A percentile compares a stretch with the other conserved stretches of the same genome.
phyloP scores from a whole-genome alignment of 1,140 invertebrate species.

The Aricia agestis region DNA sequence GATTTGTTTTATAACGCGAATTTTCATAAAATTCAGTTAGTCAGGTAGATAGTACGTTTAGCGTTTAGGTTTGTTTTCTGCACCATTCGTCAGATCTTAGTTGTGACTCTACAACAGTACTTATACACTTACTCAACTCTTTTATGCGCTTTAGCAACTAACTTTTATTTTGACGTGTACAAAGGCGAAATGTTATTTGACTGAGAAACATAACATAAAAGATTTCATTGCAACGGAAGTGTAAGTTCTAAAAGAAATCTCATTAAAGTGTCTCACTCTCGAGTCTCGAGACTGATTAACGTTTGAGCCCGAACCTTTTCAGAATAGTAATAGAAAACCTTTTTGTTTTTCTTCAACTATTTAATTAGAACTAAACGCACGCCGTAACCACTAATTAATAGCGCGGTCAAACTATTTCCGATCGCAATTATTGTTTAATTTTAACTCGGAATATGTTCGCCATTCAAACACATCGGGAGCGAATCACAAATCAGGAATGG shows the following conservation, averaged over 20 bases:
- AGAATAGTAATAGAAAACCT: constrained; percentile 38
- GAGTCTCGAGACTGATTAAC: constrained; percentile 31
- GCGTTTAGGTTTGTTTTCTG: not conserved
- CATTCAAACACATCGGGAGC: not conserved
- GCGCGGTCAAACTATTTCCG: not conserved
- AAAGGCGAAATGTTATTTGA: constrained; percentile 13
- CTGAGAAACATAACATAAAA: constrained; percentile 20
- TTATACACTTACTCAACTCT: too few relatives aligned
- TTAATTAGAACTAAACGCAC: constrained; percentile 13
- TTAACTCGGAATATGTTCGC: not conserved
- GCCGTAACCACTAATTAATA: not conserved
- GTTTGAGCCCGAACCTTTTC: constrained; percentile 25
- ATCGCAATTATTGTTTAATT: not conserved
- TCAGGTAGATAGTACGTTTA: not conserved
- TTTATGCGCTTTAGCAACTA: not conserved
- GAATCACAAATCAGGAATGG: not conserved
- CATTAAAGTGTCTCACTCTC: constrained; percentile 34
- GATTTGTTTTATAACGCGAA: constrained; percentile 11
- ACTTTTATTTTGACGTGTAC: not conserved
- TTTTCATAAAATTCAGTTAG: not conserved
- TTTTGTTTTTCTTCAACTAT: constrained; percentile 19
- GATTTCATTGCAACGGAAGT: constrained; percentile 29
- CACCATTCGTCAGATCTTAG: too few relatives aligned
- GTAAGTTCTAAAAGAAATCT: constrained; percentile 35
- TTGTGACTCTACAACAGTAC: too few relatives aligned